phyloP scores from a whole-genome alignment of 2,113 vertebrate species.

The Canis aureus region DNA sequence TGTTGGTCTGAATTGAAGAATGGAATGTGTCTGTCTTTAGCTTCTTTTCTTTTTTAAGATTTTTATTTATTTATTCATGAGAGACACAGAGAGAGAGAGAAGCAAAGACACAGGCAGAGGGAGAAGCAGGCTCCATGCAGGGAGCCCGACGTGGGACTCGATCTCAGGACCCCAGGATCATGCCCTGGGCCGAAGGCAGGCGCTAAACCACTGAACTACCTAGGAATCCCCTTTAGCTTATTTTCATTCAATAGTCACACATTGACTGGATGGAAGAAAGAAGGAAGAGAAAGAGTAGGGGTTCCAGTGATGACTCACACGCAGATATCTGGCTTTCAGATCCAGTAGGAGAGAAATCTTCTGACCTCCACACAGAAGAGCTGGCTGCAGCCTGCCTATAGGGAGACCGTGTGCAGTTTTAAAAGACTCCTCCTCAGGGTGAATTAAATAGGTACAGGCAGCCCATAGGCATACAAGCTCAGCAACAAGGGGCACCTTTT shows the following conservation, averaged over 20 bases:
- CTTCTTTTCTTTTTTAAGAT: not conserved
- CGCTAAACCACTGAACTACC: too few relatives aligned
- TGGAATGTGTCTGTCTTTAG: not conserved
- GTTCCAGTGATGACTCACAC: not conserved
- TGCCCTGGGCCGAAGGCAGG: too few relatives aligned
- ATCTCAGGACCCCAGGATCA: too few relatives aligned
- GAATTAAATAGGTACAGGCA: not conserved
- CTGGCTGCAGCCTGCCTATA: not conserved
- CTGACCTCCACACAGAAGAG: not conserved
- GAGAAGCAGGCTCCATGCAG: too few relatives aligned
- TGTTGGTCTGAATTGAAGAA: not conserved
- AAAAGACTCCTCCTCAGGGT: not conserved
- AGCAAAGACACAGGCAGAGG: too few relatives aligned
- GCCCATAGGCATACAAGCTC: not conserved
- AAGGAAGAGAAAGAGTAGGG: not conserved
- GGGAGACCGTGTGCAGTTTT: not conserved
- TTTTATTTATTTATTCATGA: too few relatives aligned
- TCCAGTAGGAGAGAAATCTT: not conserved
- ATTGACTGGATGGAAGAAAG: not conserved
- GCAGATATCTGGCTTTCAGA: not conserved
- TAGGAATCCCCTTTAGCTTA: not conserved
- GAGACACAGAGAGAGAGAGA: too few relatives aligned
- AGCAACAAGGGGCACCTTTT: not conserved
- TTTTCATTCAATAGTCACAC: not conserved
- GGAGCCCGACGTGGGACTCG: too few relatives aligned